A percentile compares a stretch with the other conserved stretches of the same genome.
Conservation (phyloP, 2,797 vertebrate genomes). For the Argya squamiceps region DNA sequence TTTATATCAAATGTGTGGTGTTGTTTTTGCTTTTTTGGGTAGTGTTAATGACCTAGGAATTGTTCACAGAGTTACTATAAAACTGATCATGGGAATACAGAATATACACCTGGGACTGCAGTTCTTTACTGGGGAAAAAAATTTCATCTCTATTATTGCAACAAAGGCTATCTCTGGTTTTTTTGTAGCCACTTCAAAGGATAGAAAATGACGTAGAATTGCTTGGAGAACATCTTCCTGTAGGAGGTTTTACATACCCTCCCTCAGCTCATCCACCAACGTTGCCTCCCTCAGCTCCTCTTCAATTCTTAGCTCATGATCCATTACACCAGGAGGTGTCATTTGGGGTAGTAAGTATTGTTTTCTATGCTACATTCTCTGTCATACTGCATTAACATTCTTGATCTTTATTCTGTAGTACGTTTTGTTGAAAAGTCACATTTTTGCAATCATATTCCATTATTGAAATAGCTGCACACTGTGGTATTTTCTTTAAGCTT, state of each 20-base stretch:
- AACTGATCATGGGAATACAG: neutral
- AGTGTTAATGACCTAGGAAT: neutral
- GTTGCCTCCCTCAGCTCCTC: conserved; percentile 89
- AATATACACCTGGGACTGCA: neutral
- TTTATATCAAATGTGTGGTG: conserved; percentile 5
- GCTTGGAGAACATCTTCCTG: conserved; percentile 92
- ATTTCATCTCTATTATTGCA: neutral
- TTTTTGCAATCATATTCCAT: neutral
- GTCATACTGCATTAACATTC: neutral
- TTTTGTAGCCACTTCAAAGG: conserved; percentile 89
- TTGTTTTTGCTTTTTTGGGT: conserved; percentile 5
- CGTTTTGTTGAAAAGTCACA: neutral
- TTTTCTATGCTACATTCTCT: neutral
- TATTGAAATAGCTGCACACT: neutral
- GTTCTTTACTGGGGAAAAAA: neutral
- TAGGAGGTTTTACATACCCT: conserved; percentile 89
- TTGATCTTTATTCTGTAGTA: neutral
- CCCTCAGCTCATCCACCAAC: conserved; percentile 85
- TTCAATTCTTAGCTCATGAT: conserved; percentile 94
- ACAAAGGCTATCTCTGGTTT: neutral
- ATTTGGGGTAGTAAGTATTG: conserved; percentile 89
- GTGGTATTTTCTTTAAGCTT: neutral
- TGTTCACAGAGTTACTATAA: neutral
- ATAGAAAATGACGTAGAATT: conserved; percentile 97
- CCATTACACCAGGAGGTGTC: conserved; percentile 92